Evolutionary conservation across 2,113 vertebrate genomes (phyloP).

Genomic region (Phrynosoma blainvillii): DNA sequence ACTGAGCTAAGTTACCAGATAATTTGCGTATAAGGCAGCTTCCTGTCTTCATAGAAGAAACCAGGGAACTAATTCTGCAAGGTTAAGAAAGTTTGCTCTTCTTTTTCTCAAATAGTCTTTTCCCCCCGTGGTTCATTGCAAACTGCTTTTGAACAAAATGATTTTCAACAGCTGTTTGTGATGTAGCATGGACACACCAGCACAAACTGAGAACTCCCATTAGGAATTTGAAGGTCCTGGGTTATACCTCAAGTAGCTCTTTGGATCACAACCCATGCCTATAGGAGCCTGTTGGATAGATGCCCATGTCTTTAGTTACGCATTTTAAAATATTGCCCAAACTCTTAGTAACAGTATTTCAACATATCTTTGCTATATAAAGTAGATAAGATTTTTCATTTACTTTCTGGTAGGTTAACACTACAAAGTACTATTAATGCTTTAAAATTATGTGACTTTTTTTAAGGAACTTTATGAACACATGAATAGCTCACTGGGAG

Average conservation of each 20-base stretch:
- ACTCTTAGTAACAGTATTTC: slow-evolving; percentile 3
- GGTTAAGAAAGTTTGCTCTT: not conserved
- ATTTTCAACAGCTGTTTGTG: not conserved
- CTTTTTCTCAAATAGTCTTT: not conserved
- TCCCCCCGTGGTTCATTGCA: not conserved
- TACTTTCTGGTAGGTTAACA: not conserved
- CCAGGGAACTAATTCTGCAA: not conserved
- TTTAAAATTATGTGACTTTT: slow-evolving; percentile 10
- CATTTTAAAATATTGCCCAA: not conserved
- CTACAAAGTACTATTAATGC: not conserved
- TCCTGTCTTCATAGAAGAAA: not conserved
- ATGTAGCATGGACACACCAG: not conserved
- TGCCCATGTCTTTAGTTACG: not conserved
- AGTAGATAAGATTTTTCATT: slow-evolving; percentile 8
- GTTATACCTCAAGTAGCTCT: not conserved
- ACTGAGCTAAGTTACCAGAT: not conserved
- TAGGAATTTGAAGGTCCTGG: not conserved
- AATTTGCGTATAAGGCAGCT: not conserved
- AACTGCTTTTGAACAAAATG: not conserved
- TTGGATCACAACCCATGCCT: not conserved
- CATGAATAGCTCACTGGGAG: slow-evolving; percentile 93
- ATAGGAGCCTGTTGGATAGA: not conserved
- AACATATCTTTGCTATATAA: not conserved
- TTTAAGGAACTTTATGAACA: slow-evolving; percentile 95
- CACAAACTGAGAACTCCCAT: not conserved